Base-by-base conservation (phyloP, 2,797 vertebrate genomes). In the Mormyrops boulengeri region DNA sequence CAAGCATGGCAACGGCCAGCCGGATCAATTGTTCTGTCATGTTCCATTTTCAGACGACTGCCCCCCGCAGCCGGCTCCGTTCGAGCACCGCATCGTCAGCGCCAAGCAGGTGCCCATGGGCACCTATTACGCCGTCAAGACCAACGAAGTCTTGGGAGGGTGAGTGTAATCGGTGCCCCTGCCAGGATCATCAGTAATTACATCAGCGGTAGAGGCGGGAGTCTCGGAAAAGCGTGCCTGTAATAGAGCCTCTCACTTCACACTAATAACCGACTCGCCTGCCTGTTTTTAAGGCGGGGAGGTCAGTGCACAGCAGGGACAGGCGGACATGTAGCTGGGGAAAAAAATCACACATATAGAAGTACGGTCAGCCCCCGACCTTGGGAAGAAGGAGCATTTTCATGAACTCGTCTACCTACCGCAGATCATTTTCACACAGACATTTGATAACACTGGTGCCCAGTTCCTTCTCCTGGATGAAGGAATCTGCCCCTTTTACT, bases 21-120 rank as follows among this genome's bases (percentile, higher is more conserved):
- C 0, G 0, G 0, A 52, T 22, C 90, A 53, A 22, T 34, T 55
- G 89, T 90, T 89, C 17, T 89, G n/a, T 88, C 90, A 0, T 30
- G 49, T 60, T 90, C 55, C 44, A 77, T 84, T 8, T 91, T 73
- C 89, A 98, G 97, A 98, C 90, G 97, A 97, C 92, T 95, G 96
- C 38, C 97, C 96, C 1, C 95, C 97, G 14, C 94, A 96, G 0
- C 95, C 97, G 0, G 97, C 97, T 4, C 97, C 97, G 0, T 98
- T 98, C 0, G 95, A 96, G 57, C 97, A 98, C 88, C 96, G 96
- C 87, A 91, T 97, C 0, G 97, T 98, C 90, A 97, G 93, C 0
- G 93, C 97, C 92, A 96, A 93, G 93, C 96, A 97, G 86, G 94
- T 94, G 0, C 93, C 96, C 6, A 90, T 97, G 89, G 94, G 95